phyloP scores from a whole-genome alignment of 2,797 vertebrate genomes.

The Enteromius mattozi region DNA sequence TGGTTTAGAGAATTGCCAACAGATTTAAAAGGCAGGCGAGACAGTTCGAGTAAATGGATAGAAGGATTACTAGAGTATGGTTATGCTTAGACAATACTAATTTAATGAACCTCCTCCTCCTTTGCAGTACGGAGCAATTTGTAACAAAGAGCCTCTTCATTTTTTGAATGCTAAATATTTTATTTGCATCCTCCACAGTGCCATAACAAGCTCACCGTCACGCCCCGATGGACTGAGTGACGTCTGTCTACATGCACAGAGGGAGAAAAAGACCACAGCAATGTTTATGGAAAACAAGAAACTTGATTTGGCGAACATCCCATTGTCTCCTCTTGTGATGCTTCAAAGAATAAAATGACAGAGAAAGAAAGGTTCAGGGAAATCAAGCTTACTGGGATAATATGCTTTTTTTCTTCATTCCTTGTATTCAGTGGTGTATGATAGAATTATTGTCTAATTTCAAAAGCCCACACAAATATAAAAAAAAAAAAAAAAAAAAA shows the following conservation, averaged over 20 bases:
- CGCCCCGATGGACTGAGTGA: constrained; percentile 14
- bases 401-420: constrained; percentile 35
- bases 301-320: not conserved
- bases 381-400: constrained; percentile 23
- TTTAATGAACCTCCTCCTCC: not conserved
- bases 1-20: constrained; percentile 60
- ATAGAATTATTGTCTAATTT: constrained; percentile 46
- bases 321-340: not conserved
- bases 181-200: constrained; percentile 41
- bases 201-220: constrained; percentile 17
- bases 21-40: constrained; percentile 9
- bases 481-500: constrained; percentile 38
- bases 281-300: constrained; percentile 27
- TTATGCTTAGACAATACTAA: not conserved
- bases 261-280: not conserved
- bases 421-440: constrained; percentile 48
- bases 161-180: constrained; percentile 59
- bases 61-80: not conserved
- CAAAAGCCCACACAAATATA: constrained; percentile 27
- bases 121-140: constrained; percentile 1
- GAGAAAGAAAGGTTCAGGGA: not conserved
- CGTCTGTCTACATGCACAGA: constrained; percentile 12
- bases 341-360: constrained; percentile 15
- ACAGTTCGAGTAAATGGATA: not conserved
- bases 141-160: constrained; percentile 11